Conservation (phyloP, 2,888 invertebrate species). For the Machimus rusticus region DNA sequence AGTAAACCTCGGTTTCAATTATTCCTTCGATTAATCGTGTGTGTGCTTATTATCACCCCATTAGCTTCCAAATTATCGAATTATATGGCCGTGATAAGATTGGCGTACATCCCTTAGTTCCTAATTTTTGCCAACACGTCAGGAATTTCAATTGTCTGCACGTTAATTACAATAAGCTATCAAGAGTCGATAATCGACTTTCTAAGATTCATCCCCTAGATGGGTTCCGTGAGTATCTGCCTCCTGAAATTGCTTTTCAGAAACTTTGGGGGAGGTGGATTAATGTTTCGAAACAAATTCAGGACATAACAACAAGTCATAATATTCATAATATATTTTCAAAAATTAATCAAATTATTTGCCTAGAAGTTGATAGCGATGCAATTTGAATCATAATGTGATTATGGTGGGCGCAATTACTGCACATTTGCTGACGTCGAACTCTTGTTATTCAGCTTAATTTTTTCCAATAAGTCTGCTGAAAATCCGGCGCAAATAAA, state of each 20-base stretch:
- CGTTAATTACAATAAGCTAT: background rate
- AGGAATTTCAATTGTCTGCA: conserved; percentile 19
- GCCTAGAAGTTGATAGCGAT: background rate
- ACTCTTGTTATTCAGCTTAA: background rate
- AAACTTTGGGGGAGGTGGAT: background rate
- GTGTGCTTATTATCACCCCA: background rate
- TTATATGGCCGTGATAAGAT: background rate
- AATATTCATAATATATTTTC: background rate
- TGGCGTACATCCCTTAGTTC: background rate
- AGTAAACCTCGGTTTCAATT: background rate
- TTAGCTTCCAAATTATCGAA: conserved; percentile 7
- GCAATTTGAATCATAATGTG: background rate
- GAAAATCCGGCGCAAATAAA: background rate
- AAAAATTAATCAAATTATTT: background rate
- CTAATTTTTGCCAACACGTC: background rate
- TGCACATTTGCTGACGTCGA: background rate
- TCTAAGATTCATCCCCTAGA: background rate
- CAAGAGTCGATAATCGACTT: background rate
- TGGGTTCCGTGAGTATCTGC: background rate
- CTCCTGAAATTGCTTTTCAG: background rate
- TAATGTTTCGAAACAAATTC: background rate
- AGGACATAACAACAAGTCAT: background rate
- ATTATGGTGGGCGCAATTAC: background rate
- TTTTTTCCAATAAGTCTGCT: background rate
- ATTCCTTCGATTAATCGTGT: background rate